Evolutionary conservation across 2,888 invertebrate genomes (phyloP).

Genomic region (Harmothoe impar): DNA sequence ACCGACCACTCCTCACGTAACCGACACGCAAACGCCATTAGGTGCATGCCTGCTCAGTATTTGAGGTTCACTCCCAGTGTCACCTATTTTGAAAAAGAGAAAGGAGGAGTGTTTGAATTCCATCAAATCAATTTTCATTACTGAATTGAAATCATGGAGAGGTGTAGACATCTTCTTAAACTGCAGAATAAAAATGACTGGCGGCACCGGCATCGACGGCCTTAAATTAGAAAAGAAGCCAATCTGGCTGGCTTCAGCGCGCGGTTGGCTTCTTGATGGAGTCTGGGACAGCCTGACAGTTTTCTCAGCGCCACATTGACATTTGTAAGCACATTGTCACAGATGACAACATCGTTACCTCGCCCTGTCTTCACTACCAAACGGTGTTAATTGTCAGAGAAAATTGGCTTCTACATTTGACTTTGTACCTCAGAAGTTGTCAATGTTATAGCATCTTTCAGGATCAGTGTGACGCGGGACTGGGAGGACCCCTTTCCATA

Average conservation of each 20-base stretch:
- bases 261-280: background rate
- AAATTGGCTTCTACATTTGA: too few species aligned
- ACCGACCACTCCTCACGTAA: background rate
- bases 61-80: background rate
- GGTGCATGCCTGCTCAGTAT: background rate
- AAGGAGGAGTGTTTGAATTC: background rate
- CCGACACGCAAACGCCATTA: slow-evolving; percentile 42
- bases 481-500: too few species aligned
- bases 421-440: too few species aligned
- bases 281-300: background rate
- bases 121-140: slow-evolving; percentile 6
- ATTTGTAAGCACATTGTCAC: background rate
- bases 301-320: background rate
- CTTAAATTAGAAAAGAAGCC: background rate
- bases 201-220: background rate
- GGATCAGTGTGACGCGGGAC: too few species aligned
- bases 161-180: slow-evolving; percentile 5
- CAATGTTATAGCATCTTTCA: too few species aligned
- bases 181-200: background rate
- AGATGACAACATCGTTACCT: background rate
- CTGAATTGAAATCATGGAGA: background rate
- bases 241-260: background rate
- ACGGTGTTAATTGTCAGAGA: too few species aligned
- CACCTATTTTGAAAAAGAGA: background rate
- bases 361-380: too few species aligned